Evolutionary conservation across 2,797 vertebrate genomes (phyloP).

Genomic region (Staurois parvus): DNA sequence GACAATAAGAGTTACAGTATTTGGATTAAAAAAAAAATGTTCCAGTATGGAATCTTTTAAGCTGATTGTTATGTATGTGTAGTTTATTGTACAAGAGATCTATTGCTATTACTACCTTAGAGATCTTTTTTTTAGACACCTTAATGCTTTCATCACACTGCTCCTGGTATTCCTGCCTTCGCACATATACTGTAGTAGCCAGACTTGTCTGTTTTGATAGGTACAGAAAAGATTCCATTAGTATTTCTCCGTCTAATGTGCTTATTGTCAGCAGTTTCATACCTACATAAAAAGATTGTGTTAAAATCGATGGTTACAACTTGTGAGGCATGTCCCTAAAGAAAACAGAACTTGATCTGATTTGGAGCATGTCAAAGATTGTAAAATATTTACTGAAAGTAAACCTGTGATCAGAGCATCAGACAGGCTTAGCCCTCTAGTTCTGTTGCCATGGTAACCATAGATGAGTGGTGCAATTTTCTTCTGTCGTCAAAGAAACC

Average conservation of each 20-base stretch:
- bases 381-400: constrained; percentile 9
- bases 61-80: too few relatives aligned
- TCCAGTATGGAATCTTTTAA: too few relatives aligned
- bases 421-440: not conserved
- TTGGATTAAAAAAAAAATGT: too few relatives aligned
- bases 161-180: too few relatives aligned
- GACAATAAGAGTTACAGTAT: too few relatives aligned
- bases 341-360: not conserved
- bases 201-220: too few relatives aligned
- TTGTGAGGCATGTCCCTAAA: not conserved
- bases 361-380: not conserved
- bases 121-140: too few relatives aligned
- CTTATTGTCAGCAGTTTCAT: not conserved
- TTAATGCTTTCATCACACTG: too few relatives aligned
- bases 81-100: too few relatives aligned
- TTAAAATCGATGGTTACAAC: not conserved
- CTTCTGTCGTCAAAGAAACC: constrained; percentile 6
- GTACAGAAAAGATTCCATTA: not conserved
- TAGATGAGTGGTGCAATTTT: constrained; percentile 12
- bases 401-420: constrained; percentile 12
- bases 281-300: not conserved
- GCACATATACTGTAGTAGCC: too few relatives aligned
- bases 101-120: too few relatives aligned
- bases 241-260: not conserved
- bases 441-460: constrained; percentile 24